phyloP scores from a whole-genome alignment of 2,888 invertebrate species.

The Eristalis arbustorum region DNA sequence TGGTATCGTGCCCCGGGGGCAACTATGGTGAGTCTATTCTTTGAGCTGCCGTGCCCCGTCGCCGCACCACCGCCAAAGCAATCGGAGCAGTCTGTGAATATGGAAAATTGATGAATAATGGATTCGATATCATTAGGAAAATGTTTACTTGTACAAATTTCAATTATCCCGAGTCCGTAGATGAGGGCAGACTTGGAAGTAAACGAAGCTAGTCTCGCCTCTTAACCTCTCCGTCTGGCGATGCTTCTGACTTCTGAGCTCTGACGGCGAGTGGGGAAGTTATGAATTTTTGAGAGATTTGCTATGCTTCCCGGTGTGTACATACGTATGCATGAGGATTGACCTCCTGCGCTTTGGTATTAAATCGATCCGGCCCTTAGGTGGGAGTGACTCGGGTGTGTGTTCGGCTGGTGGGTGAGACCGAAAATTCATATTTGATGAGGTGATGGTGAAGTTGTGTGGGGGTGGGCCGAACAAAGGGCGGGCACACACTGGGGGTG shows the following conservation, averaged over 20 bases:
- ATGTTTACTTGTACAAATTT: conserved; percentile 72
- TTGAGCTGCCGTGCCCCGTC: conserved; percentile 11
- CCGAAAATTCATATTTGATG: not conserved
- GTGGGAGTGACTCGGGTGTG: not conserved
- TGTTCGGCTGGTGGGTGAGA: not conserved
- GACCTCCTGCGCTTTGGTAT: not conserved
- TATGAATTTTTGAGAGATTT: conserved; percentile 55
- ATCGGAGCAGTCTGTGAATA: conserved; percentile 34
- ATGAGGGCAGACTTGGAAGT: conserved; percentile 10
- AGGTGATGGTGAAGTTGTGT: not conserved
- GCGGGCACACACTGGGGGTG: not conserved
- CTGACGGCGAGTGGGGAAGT: conserved; percentile 26
- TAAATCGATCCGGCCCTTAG: not conserved
- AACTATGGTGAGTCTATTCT: conserved; percentile 29
- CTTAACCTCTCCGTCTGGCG: conserved; percentile 13
- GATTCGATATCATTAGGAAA: conserved; percentile 74
- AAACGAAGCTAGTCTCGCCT: conserved; percentile 51
- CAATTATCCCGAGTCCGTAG: conserved; percentile 52
- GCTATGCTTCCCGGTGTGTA: not conserved
- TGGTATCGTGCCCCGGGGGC: conserved; percentile 40
- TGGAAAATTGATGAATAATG: conserved; percentile 74
- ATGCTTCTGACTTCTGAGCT: conserved; percentile 24
- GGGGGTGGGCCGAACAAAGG: not conserved
- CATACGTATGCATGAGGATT: not conserved
- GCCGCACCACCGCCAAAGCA: not conserved